Evolutionary conservation across 2,888 invertebrate genomes (phyloP), one percentile per base, ranked within the genome.

Genomic region (Pemphredon lugubris): DNA sequence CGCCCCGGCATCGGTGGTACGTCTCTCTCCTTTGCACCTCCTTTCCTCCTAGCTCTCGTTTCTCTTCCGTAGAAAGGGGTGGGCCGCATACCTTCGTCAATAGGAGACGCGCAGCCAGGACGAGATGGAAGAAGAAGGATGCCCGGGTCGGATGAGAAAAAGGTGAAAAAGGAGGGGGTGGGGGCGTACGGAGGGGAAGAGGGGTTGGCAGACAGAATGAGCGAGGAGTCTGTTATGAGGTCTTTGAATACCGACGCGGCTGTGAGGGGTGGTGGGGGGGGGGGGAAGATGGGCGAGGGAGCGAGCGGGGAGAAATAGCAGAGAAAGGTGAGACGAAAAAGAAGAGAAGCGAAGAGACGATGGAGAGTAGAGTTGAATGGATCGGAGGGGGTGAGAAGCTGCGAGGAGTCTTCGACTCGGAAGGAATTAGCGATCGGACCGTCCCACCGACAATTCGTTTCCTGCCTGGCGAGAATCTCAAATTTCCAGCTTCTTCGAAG

Each of bases 201-300:
- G 21, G 32, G 4, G 18, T 23, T 2, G 34, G 44, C 39, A 61
- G 65, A 58, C 53, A 67, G 79, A 77, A 79, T 60, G 76, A 79
- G 64, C 57, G 69, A 73, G 68, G 51, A 74, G 70, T 77, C 79
- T 73, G 81, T 79, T 83, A 79, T 77, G 75, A 78, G 82, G 70
- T 79, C 77, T 83, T 78, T 82, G 82, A 83, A 80, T 78, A 76
- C 68, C 69, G 66, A 73, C 73, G 73, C 66, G 23, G 48, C 39
- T 20, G 39, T 20, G 14, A 37, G 39, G 18, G 61, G 4, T 18
- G 11, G 55, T 3, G 50, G 45, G 21, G 7, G 14, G 34, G 7
- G 47, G 16, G 39, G 13, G 42, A 14, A 39, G 55, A 40, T n/a
- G n/a, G n/a, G n/a, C n/a, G 50, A 48, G 44, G 55, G 60, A 55